Conservation (phyloP, 2,888 invertebrate genomes). For the Cerastis rubricosa region DNA sequence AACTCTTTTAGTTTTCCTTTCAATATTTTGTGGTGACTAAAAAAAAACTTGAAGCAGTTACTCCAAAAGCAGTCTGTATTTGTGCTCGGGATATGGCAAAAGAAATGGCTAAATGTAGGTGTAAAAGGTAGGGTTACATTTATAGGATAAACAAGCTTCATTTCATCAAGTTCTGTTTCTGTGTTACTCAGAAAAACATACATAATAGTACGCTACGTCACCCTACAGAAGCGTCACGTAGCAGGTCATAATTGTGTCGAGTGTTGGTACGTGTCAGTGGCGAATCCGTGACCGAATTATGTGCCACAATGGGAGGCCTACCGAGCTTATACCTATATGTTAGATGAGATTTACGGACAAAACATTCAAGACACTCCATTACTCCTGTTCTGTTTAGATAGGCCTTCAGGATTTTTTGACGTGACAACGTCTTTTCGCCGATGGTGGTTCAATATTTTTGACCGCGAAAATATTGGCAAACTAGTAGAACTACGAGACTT, state of each 20-base stretch:
- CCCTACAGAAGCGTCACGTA: constrained; percentile 60
- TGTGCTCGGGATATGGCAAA: neutral
- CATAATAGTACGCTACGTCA: constrained; percentile 1
- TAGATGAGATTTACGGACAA: constrained; percentile 33
- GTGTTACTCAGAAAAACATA: constrained; percentile 8
- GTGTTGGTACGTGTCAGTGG: constrained; percentile 62
- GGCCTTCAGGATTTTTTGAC: neutral
- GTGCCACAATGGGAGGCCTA: constrained; percentile 45
- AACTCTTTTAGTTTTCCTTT: too few species aligned
- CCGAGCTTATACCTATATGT: constrained; percentile 28
- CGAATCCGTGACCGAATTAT: constrained; percentile 68
- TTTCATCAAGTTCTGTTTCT: constrained; percentile 1
- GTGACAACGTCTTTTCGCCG: neutral
- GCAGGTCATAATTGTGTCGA: constrained; percentile 69
- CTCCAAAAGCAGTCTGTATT: neutral
- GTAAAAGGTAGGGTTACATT: neutral
- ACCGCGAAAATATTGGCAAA: neutral
- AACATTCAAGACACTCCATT: constrained; percentile 4
- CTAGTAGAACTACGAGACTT: neutral
- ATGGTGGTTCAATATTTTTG: neutral
- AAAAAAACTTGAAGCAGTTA: too few species aligned
- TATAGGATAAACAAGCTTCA: neutral
- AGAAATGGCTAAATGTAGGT: neutral
- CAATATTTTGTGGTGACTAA: too few species aligned
- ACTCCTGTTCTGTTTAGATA: neutral